Evolutionary conservation across 1,140 invertebrate species (phyloP).

Genomic region (Drosophila suzukii): DNA sequence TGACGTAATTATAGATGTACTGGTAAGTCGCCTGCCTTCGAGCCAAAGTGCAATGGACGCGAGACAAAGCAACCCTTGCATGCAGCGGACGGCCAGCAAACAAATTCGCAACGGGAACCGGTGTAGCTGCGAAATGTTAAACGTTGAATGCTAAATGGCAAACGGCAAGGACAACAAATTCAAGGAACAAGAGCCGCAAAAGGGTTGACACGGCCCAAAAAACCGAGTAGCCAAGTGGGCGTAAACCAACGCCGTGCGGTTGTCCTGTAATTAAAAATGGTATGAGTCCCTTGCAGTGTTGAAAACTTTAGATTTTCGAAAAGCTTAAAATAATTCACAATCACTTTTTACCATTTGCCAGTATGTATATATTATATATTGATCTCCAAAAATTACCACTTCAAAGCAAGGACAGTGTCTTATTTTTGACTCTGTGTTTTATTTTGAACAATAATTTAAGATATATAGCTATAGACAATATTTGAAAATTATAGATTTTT

Average conservation of each 20-base stretch:
- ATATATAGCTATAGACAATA: too few relatives aligned
- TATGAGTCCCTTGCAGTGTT: background rate
- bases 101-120: constrained; percentile 36
- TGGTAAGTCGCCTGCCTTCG: constrained; percentile 35
- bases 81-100: constrained; percentile 43
- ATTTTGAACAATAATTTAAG: too few relatives aligned
- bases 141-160: constrained; percentile 16
- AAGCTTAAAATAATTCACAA: background rate
- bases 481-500: too few relatives aligned
- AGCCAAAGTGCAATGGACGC: constrained; percentile 74
- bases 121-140: constrained; percentile 27
- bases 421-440: too few relatives aligned
- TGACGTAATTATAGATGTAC: constrained; percentile 82
- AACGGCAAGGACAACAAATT: constrained; percentile 41
- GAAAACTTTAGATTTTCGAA: background rate
- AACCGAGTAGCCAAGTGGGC: constrained; percentile 54
- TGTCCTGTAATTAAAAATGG: constrained; percentile 14
- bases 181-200: constrained; percentile 35
- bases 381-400: too few relatives aligned
- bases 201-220: constrained; percentile 56
- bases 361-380: too few relatives aligned
- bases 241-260: constrained; percentile 51
- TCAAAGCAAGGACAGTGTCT: too few relatives aligned
- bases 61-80: constrained; percentile 50
- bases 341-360: too few relatives aligned